Evolutionary conservation across 2,888 invertebrate species (phyloP), one percentile per base, ranked within the genome.

Genomic region (Xestia rhomboidea): DNA sequence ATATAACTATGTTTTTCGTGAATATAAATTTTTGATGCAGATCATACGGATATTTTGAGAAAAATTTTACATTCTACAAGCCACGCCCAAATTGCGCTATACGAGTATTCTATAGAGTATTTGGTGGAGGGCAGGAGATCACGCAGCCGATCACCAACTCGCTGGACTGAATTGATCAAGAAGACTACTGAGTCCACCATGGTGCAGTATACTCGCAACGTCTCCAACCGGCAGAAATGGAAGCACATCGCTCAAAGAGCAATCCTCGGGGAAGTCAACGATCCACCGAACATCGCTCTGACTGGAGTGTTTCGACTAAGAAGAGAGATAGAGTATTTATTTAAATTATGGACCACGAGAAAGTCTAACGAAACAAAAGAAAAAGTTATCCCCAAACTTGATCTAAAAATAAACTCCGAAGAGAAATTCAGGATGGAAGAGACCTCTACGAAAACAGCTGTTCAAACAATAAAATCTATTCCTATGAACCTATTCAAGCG

Each of bases 381-480:
- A 64, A 60, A 63, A 51, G 44, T 49, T 30, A 67, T 49, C 51
- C 30, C 11, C 18, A 60, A 67, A 77, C n/a, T 64, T 15, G 27
- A 63, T 63, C 44, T 67, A 63, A 68, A 73, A 73, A 78, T 81
- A 77, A 64, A 71, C 18, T 41, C 6, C 7, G 51, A 46, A 77
- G 57, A 68, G 51, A 71, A 75, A 64, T 54, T 67, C 18, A 57
- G 64, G 8, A 41, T 66, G 18, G 5, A 67, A 63, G 44, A 72
- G 44, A 72, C 68, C 64, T 79, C 54, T 49, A 66, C 11, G 11
- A 51, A 62, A 82, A 82, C 84, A 84, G 74, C 79, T 84, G 79
- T 76, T 82, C 60, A 41, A 76, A 73, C 76, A 84, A 79, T 79
- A 76, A 79, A 79, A 82, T 82, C 71, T 74, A 79, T 84, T 82